These are phyloP conservation scores for Amphiprion percula DNA, from an alignment of 2,113 vertebrate species.

Conservation along the genomic window DNA sequence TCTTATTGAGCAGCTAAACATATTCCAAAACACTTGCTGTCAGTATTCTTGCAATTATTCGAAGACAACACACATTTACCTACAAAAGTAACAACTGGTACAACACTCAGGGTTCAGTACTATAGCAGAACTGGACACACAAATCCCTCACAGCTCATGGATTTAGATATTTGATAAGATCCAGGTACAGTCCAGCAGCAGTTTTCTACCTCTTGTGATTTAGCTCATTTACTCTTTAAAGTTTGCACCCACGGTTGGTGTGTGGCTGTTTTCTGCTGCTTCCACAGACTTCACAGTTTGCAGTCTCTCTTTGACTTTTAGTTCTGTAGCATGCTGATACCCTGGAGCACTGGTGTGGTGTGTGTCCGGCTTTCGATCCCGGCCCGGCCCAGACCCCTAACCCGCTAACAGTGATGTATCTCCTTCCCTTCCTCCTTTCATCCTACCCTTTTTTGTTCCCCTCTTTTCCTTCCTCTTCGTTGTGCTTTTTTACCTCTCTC, in stretches of 20 bases:
- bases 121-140: not conserved
- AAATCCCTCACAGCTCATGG: not conserved
- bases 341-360: conserved; percentile 47
- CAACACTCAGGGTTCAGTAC: no score
- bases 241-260: conserved; percentile 24
- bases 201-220: conserved; percentile 60
- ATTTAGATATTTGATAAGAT: not conserved
- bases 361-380: conserved; percentile 68
- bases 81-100: no score
- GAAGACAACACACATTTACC: no score
- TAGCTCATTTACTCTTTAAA: conserved; percentile 45
- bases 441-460: conserved; percentile 39
- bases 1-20: not conserved
- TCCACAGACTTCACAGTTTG: conserved; percentile 42
- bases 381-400: conserved; percentile 72
- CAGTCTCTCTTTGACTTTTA: conserved; percentile 35
- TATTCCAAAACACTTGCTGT: no score
- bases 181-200: conserved; percentile 4
- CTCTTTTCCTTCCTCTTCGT: conserved; percentile 32
- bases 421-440: conserved; percentile 63
- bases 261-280: conserved; percentile 37
- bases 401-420: conserved; percentile 82
- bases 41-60: no score
- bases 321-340: conserved; percentile 39
- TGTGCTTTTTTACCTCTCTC: conserved; percentile 24